These are phyloP conservation scores for Trichechus manatus DNA, from an alignment of 2,113 vertebrate species.

Conservation along the genomic window DNA sequence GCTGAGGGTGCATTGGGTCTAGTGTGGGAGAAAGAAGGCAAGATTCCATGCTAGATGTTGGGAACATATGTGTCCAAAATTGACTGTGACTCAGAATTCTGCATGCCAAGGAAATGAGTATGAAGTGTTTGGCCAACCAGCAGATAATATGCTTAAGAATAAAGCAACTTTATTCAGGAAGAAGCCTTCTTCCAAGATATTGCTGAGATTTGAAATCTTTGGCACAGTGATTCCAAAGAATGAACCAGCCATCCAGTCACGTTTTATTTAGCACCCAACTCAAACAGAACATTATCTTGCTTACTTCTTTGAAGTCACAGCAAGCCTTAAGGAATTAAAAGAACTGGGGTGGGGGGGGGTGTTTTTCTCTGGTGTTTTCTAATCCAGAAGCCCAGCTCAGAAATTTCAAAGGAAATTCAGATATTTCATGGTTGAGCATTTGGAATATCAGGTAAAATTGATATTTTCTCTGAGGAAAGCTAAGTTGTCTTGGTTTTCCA, in stretches of 20 bases:
- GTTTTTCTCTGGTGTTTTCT: constrained; percentile 47
- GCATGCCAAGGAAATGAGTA: constrained; percentile 37
- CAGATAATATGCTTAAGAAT: constrained; percentile 43
- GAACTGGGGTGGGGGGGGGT: not conserved
- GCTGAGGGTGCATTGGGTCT: not conserved
- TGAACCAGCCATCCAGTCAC: not conserved
- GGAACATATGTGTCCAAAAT: not conserved
- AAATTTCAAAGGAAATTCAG: constrained; percentile 14
- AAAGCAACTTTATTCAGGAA: constrained; percentile 46
- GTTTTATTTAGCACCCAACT: not conserved
- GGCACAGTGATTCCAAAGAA: constrained; percentile 34
- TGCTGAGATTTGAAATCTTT: constrained; percentile 53
- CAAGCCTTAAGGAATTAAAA: constrained; percentile 2
- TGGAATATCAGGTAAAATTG: not conserved
- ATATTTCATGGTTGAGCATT: constrained; percentile 15
- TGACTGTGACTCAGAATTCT: constrained; percentile 54
- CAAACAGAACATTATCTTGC: constrained; percentile 27
- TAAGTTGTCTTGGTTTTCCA: constrained; percentile 3
- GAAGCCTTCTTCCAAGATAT: constrained; percentile 29
- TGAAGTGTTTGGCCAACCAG: constrained; percentile 29
- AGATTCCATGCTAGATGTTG: not conserved
- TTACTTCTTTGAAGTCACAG: constrained; percentile 34
- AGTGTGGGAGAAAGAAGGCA: constrained; percentile 9
- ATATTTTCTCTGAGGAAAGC: constrained; percentile 24
- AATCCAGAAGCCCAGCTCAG: constrained; percentile 53